A percentile compares a stretch with the other conserved stretches of the same genome.
Evolutionary conservation across 2,113 vertebrate genomes (phyloP).

Genomic region (Otolemur garnettii): DNA sequence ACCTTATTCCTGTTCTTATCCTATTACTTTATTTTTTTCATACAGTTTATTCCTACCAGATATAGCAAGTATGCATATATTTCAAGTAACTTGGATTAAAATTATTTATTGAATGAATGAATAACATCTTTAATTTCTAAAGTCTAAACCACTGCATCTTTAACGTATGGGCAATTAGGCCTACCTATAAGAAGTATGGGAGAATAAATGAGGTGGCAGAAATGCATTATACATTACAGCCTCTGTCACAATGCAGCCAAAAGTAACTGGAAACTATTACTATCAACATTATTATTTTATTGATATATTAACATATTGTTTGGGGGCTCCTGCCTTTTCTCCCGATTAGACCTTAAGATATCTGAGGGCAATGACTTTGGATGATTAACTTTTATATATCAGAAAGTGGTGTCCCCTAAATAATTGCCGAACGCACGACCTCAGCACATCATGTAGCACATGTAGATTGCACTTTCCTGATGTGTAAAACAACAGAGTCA

Average conservation of each 20-base stretch:
- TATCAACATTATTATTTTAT: not conserved
- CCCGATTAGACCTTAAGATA: not conserved
- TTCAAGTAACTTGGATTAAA: slow-evolving; percentile 39
- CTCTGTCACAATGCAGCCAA: not conserved
- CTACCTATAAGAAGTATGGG: not conserved
- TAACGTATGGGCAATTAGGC: not conserved
- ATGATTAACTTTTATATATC: slow-evolving; percentile 34
- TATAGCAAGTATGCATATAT: not conserved
- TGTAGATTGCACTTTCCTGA: slow-evolving; percentile 21
- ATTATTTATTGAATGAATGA: not conserved
- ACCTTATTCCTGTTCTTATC: not conserved
- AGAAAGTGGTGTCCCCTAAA: not conserved
- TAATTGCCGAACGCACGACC: not conserved
- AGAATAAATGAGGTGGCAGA: not conserved
- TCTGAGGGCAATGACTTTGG: not conserved
- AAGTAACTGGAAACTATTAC: not conserved
- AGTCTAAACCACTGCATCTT: not conserved
- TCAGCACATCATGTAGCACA: not conserved
- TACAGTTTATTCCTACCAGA: not conserved
- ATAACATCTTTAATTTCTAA: not conserved
- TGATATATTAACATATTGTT: not conserved
- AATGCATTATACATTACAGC: not conserved
- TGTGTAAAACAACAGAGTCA: slow-evolving; percentile 29
- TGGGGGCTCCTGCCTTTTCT: not conserved
- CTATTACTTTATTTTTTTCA: not conserved